Evolutionary conservation across 1,140 invertebrate genomes (phyloP).

Genomic region (Drosophila melanogaster): DNA sequence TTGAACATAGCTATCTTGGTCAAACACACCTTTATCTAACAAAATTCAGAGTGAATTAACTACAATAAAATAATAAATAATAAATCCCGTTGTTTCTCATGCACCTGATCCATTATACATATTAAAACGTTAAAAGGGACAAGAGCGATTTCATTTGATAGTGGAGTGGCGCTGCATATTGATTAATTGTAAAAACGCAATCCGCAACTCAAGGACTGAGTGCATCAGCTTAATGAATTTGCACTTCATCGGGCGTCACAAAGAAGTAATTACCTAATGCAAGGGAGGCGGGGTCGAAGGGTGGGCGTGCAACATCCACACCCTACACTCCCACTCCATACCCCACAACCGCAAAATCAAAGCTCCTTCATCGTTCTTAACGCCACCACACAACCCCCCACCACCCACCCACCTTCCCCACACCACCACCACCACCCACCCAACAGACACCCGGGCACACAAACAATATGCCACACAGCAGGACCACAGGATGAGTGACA

Average conservation of each 20-base stretch:
- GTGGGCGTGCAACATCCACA: not conserved
- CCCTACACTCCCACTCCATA: constrained; percentile 26
- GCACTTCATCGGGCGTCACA: constrained; percentile 69
- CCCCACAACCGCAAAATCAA: constrained; percentile 66
- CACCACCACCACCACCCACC: too few species aligned
- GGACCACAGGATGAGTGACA: constrained; percentile 34
- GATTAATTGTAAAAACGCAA: constrained; percentile 21
- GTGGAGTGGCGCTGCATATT: constrained; percentile 8
- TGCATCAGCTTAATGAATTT: constrained; percentile 76
- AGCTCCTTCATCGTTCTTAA: constrained; percentile 44
- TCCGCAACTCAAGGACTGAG: not conserved
- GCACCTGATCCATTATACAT: not conserved
- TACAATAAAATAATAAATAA: too few species aligned
- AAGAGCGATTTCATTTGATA: constrained; percentile 6
- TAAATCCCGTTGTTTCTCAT: not conserved
- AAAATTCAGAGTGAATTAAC: not conserved
- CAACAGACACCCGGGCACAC: constrained; percentile 30
- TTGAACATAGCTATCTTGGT: too few species aligned
- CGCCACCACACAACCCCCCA: too few species aligned
- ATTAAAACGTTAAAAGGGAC: not conserved
- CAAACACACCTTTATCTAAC: not conserved
- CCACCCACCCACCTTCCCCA: too few species aligned
- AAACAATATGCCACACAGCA: constrained; percentile 41
- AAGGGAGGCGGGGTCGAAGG: constrained; percentile 8
- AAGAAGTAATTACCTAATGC: constrained; percentile 81